A percentile compares a stretch with the other conserved stretches of the same genome.
Evolutionary conservation across 2,888 invertebrate genomes (phyloP).

Genomic region (Tricholauxania praeusta): DNA sequence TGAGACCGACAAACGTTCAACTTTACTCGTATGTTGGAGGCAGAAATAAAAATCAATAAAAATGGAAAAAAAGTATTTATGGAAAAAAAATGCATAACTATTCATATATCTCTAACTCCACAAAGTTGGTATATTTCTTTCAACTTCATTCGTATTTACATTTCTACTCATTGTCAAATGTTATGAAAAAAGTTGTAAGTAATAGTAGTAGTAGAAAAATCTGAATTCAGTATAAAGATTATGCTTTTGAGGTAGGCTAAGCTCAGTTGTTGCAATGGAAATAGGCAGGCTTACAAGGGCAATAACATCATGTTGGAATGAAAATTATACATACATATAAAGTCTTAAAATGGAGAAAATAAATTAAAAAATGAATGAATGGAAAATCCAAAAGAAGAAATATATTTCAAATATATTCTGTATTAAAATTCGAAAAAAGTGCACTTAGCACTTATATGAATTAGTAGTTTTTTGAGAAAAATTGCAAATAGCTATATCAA

Average conservation of each 20-base stretch:
- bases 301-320: constrained; percentile 13
- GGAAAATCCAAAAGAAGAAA: background rate
- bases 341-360: background rate
- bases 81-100: constrained; percentile 24
- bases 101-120: constrained; percentile 15
- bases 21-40: background rate
- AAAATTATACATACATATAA: background rate
- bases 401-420: too few relatives aligned
- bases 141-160: background rate
- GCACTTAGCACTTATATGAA: too few relatives aligned
- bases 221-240: background rate
- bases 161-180: constrained; percentile 14
- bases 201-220: constrained; percentile 1
- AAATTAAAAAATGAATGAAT: background rate
- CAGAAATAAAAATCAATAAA: constrained; percentile 13
- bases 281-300: constrained; percentile 10
- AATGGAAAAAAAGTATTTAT: constrained; percentile 9
- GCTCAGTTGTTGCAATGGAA: background rate
- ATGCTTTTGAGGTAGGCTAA: too few relatives aligned
- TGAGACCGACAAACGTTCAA: constrained; percentile 4
- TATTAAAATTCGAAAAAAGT: too few relatives aligned
- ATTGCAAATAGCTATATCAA: too few relatives aligned
- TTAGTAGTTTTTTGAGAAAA: too few relatives aligned
- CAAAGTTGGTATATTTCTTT: background rate
- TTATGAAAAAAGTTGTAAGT: background rate